Evolutionary conservation across 2,888 invertebrate genomes (phyloP).

Genomic region (Sclerodermus sp.): DNA sequence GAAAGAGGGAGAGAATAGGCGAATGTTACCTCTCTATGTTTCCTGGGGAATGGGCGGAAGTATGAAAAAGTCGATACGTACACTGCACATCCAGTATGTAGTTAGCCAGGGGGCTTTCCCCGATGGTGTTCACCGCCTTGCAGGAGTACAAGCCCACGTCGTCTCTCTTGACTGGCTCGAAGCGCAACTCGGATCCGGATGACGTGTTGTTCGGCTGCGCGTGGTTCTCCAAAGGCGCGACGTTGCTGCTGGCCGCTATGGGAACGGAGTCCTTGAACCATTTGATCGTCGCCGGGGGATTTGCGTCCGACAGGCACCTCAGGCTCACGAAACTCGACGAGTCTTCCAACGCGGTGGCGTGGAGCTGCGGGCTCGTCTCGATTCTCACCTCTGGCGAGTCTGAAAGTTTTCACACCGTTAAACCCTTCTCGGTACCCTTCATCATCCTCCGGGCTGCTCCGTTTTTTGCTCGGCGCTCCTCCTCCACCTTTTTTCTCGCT

Average conservation of each 20-base stretch:
- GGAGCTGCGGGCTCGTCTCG: constrained; percentile 58
- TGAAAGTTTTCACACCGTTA: constrained; percentile 32
- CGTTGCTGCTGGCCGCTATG: constrained; percentile 28
- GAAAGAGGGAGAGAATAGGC: too few species aligned
- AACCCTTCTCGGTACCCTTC: too few species aligned
- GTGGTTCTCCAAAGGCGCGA: constrained; percentile 58
- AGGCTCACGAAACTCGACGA: constrained; percentile 60
- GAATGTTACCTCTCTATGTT: too few species aligned
- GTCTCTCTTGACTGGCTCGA: constrained; percentile 62
- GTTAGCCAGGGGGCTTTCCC: constrained; percentile 62
- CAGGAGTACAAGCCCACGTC: constrained; percentile 81
- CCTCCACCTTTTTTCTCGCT: too few species aligned
- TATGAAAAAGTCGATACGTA: too few species aligned
- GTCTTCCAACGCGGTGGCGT: constrained; percentile 59
- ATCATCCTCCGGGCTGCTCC: too few species aligned
- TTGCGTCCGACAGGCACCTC: constrained; percentile 62
- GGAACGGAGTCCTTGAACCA: constrained; percentile 58
- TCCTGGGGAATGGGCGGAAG: too few species aligned
- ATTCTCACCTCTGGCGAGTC: constrained; percentile 62
- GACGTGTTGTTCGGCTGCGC: constrained; percentile 58
- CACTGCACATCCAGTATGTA: constrained; percentile 64
- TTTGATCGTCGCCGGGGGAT: constrained; percentile 61
- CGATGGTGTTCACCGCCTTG: constrained; percentile 81
- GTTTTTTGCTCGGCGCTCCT: too few species aligned
- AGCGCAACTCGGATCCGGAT: constrained; percentile 56